Evolutionary conservation across 1,140 invertebrate genomes (phyloP), one percentile per base, ranked within the genome.

Genomic region (Callitettix versicolor): DNA sequence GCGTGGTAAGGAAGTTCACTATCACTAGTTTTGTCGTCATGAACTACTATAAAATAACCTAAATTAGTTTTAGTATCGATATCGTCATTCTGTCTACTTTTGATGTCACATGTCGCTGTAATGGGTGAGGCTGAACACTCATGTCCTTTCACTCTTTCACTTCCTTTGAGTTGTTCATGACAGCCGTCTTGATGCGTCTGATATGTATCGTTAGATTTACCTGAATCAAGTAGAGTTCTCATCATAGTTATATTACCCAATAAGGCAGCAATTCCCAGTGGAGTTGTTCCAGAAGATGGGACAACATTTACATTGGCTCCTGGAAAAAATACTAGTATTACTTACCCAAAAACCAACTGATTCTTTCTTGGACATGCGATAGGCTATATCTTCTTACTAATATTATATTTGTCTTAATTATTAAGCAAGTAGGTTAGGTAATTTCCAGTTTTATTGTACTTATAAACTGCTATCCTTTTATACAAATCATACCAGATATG

Each of bases 271-370:
- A 68, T 67, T 18, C 72, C 71, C 36, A 75, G 57, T 18, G 71
- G 64, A 22, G 74, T 73, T 51, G 68, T 66, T 24, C 74, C 74
- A 59, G 66, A 68, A 20, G 65, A 64, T 57, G 71, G 70, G 34
- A 73, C 64, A 58, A 67, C 66, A 62, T 75, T 75, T 15, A 74
- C 66, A 60, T 72, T 69, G 12, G 70, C 71, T 59, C 72, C 74
- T 75, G 58, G 15, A 64, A 64, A 43, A 48, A 54, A 42, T 47
- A 52, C 6, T 24, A 7, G 21, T 17, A 18, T 17, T 20, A 18
- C 17, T 14, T 17, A 30, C 26, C 26, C 26, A 30, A 4, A n/a
- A 30, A 3, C 26, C 26, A 4, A 30, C 26, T 30, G 26, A 4
- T 30, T 30, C 26, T 30, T 30, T 30, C 26, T 30, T 30, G 26